These are phyloP conservation scores for Erebia ligea DNA, from an alignment of 2,888 invertebrate genomes.

Conservation along the genomic window DNA sequence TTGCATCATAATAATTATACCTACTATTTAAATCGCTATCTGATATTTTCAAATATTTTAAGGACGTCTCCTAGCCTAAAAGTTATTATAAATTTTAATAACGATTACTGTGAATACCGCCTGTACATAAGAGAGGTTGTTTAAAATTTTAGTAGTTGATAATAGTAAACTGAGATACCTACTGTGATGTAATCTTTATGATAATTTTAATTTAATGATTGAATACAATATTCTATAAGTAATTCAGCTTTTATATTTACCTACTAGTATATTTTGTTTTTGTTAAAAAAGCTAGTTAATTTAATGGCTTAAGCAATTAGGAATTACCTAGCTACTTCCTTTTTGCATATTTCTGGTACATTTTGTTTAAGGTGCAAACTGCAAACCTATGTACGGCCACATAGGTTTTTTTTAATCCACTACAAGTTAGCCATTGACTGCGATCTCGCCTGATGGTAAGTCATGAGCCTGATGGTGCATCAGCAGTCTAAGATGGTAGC, in stretches of 20 bases:
- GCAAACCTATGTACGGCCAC: no score
- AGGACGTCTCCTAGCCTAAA: neutral
- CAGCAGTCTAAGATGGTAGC: no score
- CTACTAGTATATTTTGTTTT: neutral
- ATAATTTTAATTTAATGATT: conserved; percentile 5
- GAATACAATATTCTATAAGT: neutral
- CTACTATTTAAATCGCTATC: no score
- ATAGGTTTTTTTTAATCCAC: no score
- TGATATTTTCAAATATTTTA: neutral
- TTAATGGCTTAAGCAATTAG: no score
- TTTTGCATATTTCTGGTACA: no score
- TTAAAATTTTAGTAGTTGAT: conserved; percentile 24
- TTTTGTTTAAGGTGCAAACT: no score
- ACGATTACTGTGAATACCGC: conserved; percentile 6
- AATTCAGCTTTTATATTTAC: neutral
- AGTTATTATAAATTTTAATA: conserved; percentile 11
- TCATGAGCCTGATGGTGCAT: no score
- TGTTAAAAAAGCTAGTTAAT: neutral
- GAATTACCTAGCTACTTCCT: no score
- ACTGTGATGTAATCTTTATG: neutral
- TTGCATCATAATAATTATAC: no score
- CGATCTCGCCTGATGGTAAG: no score
- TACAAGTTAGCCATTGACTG: no score
- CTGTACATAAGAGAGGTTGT: conserved; percentile 20
- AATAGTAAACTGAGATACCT: conserved; percentile 10